Percentiles rank a stretch among this genome's conserved stretches.
Evolutionary conservation across 2,888 invertebrate species (phyloP).

Genomic region (Lamproptera curius): DNA sequence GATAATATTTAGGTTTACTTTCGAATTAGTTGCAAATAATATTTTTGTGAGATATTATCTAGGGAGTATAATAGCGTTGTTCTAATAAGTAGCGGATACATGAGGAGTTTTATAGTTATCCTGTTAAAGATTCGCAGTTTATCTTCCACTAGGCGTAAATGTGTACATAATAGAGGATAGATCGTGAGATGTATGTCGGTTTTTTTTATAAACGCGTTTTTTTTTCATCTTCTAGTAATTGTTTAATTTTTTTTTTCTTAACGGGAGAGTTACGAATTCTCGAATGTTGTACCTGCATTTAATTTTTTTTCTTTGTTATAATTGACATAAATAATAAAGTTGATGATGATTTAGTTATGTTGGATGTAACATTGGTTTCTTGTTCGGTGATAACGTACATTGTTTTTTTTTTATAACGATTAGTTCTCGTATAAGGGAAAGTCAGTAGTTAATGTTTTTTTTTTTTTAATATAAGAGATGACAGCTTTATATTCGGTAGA

Average conservation of each 20-base stretch:
- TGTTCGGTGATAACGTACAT: conserved; percentile 52
- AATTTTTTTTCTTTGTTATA: conserved; percentile 71
- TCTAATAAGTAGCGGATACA: conserved; percentile 61
- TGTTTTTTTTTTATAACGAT: conserved; percentile 46
- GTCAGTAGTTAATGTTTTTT: conserved; percentile 72
- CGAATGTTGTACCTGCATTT: conserved; percentile 80
- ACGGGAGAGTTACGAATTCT: conserved; percentile 75
- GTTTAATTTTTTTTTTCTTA: conserved; percentile 67
- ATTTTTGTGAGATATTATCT: conserved; percentile 73
- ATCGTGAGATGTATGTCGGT: conserved; percentile 62
- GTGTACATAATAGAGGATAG: conserved; percentile 69
- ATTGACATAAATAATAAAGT: conserved; percentile 74
- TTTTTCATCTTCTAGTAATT: conserved; percentile 69
- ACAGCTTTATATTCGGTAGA: conserved; percentile 73
- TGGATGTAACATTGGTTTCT: conserved; percentile 61
- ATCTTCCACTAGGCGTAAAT: conserved; percentile 74
- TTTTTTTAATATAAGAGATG: conserved; percentile 67
- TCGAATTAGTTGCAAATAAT: conserved; percentile 77
- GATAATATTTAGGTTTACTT: conserved; percentile 70
- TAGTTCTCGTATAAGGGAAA: conserved; percentile 65
- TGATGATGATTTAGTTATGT: conserved; percentile 64
- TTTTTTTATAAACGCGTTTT: conserved; percentile 62
- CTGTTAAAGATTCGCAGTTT: conserved; percentile 77
- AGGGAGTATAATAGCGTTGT: conserved; percentile 65
- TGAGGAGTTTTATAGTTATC: conserved; percentile 62